These are phyloP conservation scores for Melipona quadrifasciata DNA, from an alignment of 1,140 invertebrate species.

Conservation along the genomic window DNA sequence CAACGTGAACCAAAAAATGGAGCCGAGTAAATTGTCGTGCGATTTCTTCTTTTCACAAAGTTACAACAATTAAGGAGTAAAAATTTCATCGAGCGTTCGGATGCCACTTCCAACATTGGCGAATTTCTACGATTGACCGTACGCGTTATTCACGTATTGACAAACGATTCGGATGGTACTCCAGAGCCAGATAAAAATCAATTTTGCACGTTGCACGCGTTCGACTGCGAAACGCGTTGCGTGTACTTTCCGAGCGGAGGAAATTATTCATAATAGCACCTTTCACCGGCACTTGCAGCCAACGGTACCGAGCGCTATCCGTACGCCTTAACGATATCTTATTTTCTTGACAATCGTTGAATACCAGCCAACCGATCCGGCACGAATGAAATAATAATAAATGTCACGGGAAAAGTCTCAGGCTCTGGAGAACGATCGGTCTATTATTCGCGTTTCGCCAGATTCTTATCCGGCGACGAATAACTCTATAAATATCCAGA, in stretches of 20 bases:
- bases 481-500: conserved; percentile 3
- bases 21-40: no score
- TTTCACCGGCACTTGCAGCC: conserved; percentile 40
- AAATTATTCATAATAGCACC: conserved; percentile 51
- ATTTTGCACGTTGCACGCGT: conserved; percentile 34
- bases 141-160: no score
- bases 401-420: conserved; percentile 48
- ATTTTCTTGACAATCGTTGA: conserved; percentile 21
- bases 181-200: conserved; percentile 51
- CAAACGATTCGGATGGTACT: background rate
- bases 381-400: conserved; percentile 39
- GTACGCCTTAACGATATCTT: conserved; percentile 32
- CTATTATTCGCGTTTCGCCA: background rate
- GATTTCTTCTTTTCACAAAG: no score
- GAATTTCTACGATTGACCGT: no score
- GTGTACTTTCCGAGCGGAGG: conserved; percentile 19
- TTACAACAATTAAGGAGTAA: no score
- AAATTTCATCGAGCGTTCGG: no score
- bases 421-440: conserved; percentile 2
- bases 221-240: conserved; percentile 55
- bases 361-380: background rate
- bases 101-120: no score
- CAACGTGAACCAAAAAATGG: no score
- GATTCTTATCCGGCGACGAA: conserved; percentile 6
- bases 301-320: background rate